A percentile compares a stretch with the other conserved stretches of the same genome.
These are phyloP conservation scores for Leucophenga maculata DNA, from an alignment of 2,888 invertebrate species.

Conservation along the genomic window DNA sequence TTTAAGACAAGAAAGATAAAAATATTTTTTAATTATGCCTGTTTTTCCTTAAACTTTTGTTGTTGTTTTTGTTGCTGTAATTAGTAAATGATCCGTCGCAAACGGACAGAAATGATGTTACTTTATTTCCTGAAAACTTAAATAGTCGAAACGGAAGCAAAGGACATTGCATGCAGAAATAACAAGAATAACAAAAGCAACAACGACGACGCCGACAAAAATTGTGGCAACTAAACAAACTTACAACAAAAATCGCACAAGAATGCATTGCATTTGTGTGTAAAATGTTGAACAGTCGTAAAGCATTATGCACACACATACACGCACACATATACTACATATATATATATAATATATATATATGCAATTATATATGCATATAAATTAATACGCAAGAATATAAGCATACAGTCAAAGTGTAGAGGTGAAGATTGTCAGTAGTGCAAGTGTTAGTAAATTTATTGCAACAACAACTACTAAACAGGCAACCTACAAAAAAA, in stretches of 20 bases:
- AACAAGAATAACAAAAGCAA: background rate
- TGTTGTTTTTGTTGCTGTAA: background rate
- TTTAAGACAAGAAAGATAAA: no score
- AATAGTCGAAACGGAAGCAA: constrained; percentile 22
- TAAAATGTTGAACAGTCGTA: background rate
- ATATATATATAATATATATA: no score
- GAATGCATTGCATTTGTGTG: background rate
- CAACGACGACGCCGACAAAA: background rate
- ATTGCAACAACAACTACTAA: no score
- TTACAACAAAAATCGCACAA: no score
- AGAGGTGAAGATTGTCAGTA: background rate
- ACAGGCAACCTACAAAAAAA: no score
- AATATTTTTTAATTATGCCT: no score
- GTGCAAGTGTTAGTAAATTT: background rate
- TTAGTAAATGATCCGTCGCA: constrained; percentile 12
- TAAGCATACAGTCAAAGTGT: no score
- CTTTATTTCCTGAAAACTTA: constrained; percentile 22
- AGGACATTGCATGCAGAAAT: constrained; percentile 15
- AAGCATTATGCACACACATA: no score
- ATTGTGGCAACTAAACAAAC: background rate
- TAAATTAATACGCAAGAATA: no score
- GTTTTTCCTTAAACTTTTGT: no score
- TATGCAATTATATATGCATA: no score
- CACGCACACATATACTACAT: no score
- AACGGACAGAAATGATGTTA: constrained; percentile 15